A percentile compares a stretch with the other conserved stretches of the same genome.
Evolutionary conservation across 2,113 vertebrate species (phyloP).

Genomic region (Oryzias woworae): DNA sequence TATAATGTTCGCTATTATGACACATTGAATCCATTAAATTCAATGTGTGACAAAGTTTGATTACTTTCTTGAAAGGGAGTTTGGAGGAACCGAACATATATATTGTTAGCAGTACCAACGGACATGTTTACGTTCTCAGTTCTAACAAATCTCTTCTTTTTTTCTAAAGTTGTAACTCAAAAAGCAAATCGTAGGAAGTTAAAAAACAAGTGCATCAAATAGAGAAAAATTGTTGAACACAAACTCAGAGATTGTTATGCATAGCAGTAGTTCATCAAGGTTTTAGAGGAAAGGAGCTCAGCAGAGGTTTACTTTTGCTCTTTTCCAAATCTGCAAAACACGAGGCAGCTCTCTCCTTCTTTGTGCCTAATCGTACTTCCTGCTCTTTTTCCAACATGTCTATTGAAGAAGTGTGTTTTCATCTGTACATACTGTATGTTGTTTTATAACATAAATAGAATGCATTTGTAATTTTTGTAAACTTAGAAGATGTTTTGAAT

Average conservation of each 20-base stretch:
- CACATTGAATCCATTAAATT: too few species aligned
- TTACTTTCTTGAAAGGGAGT: too few species aligned
- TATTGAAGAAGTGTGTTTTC: not conserved
- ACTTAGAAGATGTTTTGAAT: too few species aligned
- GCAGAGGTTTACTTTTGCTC: not conserved
- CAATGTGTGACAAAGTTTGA: too few species aligned
- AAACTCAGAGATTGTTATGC: constrained; percentile 5
- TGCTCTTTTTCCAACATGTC: not conserved
- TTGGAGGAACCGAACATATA: too few species aligned
- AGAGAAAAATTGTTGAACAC: not conserved
- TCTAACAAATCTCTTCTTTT: too few species aligned
- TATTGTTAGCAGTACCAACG: too few species aligned
- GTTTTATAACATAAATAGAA: too few species aligned
- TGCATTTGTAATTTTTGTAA: too few species aligned
- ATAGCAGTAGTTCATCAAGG: constrained; percentile 11
- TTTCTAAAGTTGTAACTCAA: too few species aligned
- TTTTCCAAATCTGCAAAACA: constrained; percentile 1
- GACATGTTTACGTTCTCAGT: too few species aligned
- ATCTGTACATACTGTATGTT: not conserved
- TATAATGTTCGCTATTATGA: too few species aligned
- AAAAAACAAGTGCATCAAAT: not conserved
- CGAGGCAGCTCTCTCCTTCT: not conserved
- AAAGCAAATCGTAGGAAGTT: not conserved
- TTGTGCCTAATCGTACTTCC: not conserved
- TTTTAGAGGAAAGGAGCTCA: constrained; percentile 8